Evolutionary conservation across 2,797 vertebrate species (phyloP).

Genomic region (Lacerta viridis): DNA sequence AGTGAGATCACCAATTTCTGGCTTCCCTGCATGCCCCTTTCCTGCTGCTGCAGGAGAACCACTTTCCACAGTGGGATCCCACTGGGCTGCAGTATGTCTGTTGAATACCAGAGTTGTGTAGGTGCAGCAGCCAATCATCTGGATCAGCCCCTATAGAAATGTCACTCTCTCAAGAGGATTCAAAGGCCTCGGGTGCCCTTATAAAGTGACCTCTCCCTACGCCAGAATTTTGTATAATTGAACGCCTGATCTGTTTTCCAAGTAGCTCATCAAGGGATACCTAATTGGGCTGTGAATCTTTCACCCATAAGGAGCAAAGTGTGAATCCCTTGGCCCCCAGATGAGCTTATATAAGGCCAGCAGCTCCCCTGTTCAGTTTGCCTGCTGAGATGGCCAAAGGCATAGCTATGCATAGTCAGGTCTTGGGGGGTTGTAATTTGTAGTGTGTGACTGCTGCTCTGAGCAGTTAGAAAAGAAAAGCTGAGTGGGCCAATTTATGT

Average conservation of each 20-base stretch:
- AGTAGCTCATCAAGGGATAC: background rate
- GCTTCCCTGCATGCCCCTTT: background rate
- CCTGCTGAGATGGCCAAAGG: background rate
- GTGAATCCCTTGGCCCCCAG: background rate
- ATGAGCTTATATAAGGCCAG: constrained; percentile 17
- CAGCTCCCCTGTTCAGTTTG: background rate
- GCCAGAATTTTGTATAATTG: background rate
- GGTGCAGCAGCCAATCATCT: background rate
- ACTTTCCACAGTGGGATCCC: background rate
- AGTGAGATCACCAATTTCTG: background rate
- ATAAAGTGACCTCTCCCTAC: background rate
- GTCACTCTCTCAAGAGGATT: background rate
- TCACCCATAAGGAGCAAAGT: background rate
- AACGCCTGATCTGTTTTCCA: background rate
- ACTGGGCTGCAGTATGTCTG: background rate
- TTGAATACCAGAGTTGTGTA: background rate
- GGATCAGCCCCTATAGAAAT: background rate
- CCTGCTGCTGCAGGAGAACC: background rate
- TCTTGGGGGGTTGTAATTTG: no score
- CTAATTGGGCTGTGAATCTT: constrained; percentile 10
- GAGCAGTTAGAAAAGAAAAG: background rate
- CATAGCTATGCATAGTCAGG: background rate
- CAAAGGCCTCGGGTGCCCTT: background rate
- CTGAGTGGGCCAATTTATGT: background rate
- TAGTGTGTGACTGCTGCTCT: background rate